Evolutionary conservation across 1,140 invertebrate species (phyloP), one percentile per base, ranked within the genome.

Genomic region (Mercenaria mercenaria): DNA sequence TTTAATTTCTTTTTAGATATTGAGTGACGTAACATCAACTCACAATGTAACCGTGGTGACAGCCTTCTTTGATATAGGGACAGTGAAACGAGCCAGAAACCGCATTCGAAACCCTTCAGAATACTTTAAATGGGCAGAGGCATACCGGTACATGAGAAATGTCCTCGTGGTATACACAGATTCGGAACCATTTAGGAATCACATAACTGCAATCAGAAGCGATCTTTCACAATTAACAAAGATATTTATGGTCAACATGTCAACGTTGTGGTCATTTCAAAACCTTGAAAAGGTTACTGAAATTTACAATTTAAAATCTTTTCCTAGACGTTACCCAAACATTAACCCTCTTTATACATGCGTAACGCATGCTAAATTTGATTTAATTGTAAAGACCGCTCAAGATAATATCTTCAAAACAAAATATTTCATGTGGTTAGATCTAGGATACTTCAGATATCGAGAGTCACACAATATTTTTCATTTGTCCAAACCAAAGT

Each of bases 31-130:
- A n/a, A n/a, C n/a, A n/a, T n/a, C n/a, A n/a, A n/a, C n/a, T n/a
- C n/a, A n/a, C n/a, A 37, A 95, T 26, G 77, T 94, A 20, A 95
- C 94, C 0, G 76, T 94, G 2, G 91, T 94, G 0, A 93, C 94
- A 34, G 93, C 92, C 2, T 95, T 92, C 80, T 92, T 94, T 39
- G 90, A 94, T 72, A 82, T 95, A 20, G 93, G 93, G 4, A 10
- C n/a, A n/a, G n/a, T n/a, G n/a, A n/a, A n/a, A n/a, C n/a, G n/a
- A n/a, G n/a, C n/a, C n/a, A n/a, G n/a, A n/a, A n/a, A n/a, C n/a
- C n/a, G n/a, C n/a, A n/a, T n/a, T n/a, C 77, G 18, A 94, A 95
- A 59, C 67, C 76, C 39, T 95, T 95, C 90, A 8, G 3, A 67
- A 26, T 50, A 84, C 20, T 47, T 64, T n/a, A 18, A 37, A 64